Conservation (phyloP, 2,797 vertebrate genomes). For the Kryptopterus vitreolus region DNA sequence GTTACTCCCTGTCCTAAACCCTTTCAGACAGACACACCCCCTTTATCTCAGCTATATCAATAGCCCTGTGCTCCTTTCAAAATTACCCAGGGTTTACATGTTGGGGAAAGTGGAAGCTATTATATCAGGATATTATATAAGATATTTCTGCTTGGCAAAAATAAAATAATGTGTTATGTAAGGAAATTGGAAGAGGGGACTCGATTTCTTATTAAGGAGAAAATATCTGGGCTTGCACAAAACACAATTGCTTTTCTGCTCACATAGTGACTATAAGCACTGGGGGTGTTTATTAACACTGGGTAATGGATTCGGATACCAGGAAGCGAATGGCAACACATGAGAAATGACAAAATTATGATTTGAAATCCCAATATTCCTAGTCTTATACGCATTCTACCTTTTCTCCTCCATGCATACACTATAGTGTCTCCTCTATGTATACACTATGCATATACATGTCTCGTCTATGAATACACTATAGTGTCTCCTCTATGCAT, state of each 20-base stretch:
- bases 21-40: slow-evolving; percentile 57
- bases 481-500: no score
- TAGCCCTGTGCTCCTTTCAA: slow-evolving; percentile 51
- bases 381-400: background rate
- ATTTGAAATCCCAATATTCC: background rate
- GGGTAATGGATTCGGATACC: slow-evolving; percentile 24
- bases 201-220: background rate
- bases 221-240: slow-evolving; percentile 11
- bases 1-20: slow-evolving; percentile 48
- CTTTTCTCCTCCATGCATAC: no score
- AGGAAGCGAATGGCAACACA: slow-evolving; percentile 26
- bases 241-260: slow-evolving; percentile 20
- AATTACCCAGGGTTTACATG: slow-evolving; percentile 43
- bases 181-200: slow-evolving; percentile 35
- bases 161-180: slow-evolving; percentile 46
- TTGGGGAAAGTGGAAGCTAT: slow-evolving; percentile 22
- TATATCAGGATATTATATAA: background rate
- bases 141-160: slow-evolving; percentile 40
- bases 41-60: slow-evolving; percentile 59
- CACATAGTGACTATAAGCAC: slow-evolving; percentile 7
- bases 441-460: no score
- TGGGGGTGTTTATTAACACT: slow-evolving; percentile 28
- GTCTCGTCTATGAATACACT: no score
- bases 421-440: no score
- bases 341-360: background rate